These are phyloP conservation scores for Apis dorsata DNA, from an alignment of 1,140 invertebrate genomes.

Conservation along the genomic window DNA sequence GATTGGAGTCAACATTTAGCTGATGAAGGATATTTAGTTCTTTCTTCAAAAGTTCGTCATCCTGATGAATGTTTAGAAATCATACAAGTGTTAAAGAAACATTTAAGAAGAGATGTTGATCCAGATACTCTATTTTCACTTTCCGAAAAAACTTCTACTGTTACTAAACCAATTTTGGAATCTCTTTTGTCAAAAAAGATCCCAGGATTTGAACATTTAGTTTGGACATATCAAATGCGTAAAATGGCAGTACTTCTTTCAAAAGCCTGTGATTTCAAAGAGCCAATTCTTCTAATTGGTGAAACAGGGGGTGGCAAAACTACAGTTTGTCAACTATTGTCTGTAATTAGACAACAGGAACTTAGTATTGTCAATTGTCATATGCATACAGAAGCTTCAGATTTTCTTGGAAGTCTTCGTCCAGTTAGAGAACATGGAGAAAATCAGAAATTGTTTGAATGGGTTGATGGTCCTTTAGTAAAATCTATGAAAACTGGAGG, in stretches of 20 bases:
- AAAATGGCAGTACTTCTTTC: conserved; percentile 94
- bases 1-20: conserved; percentile 99
- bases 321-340: conserved; percentile 95
- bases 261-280: conserved; percentile 94
- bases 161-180: conserved; percentile 88
- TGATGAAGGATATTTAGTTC: conserved; percentile 97
- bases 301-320: conserved; percentile 99
- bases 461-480: conserved; percentile 98
- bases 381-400: conserved; percentile 98
- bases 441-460: conserved; percentile 92
- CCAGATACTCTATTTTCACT: conserved; percentile 89
- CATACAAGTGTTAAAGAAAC: conserved; percentile 89
- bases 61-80: conserved; percentile 89
- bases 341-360: conserved; percentile 84
- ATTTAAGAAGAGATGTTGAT: conserved; percentile 90
- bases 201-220: conserved; percentile 88
- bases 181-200: conserved; percentile 82
- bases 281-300: conserved; percentile 97
- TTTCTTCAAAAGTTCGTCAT: conserved; percentile 96
- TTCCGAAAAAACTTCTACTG: conserved; percentile 86
- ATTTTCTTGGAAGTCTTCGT: conserved; percentile 97
- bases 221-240: conserved; percentile 96
- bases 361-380: conserved; percentile 95
- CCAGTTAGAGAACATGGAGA: conserved; percentile 88
- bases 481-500: conserved; percentile 93